phyloP scores from a whole-genome alignment of 35 echinoderm and acorn worm species.

The Lytechinus pictus region DNA sequence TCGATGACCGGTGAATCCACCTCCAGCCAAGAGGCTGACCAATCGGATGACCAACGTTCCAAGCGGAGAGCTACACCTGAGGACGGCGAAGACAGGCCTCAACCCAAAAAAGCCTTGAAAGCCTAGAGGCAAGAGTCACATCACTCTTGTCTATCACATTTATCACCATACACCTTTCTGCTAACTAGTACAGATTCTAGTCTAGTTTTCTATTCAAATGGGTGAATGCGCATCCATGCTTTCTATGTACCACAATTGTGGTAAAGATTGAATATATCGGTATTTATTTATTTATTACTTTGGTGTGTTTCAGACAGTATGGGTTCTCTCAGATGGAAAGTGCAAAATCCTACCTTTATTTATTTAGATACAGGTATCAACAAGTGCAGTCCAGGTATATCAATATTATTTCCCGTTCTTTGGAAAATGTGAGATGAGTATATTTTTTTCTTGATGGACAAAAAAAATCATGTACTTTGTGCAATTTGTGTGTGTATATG shows the following conservation, averaged over 20 bases:
- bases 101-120: slow-evolving; percentile 56
- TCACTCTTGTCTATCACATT: neutral
- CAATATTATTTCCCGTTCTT: neutral
- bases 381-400: neutral
- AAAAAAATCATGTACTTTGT: neutral
- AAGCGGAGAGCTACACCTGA: slow-evolving; percentile 15
- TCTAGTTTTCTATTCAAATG: slow-evolving; percentile 14
- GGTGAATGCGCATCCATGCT: neutral
- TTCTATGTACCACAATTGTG: neutral
- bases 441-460: neutral
- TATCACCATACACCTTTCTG: neutral
- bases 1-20: slow-evolving; percentile 25
- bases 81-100: slow-evolving; percentile 20
- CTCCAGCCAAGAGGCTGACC: slow-evolving; percentile 29
- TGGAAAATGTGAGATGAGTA: neutral
- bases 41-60: neutral
- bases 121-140: slow-evolving; percentile 14
- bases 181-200: slow-evolving; percentile 7
- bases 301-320: neutral
- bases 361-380: neutral
- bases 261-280: neutral
- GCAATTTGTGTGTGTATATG: neutral
- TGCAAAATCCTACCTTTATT: neutral
- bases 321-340: neutral
- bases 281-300: slow-evolving; percentile 15